These are phyloP conservation scores for Watsonalla binaria DNA, from an alignment of 2,888 invertebrate genomes.

Conservation along the genomic window DNA sequence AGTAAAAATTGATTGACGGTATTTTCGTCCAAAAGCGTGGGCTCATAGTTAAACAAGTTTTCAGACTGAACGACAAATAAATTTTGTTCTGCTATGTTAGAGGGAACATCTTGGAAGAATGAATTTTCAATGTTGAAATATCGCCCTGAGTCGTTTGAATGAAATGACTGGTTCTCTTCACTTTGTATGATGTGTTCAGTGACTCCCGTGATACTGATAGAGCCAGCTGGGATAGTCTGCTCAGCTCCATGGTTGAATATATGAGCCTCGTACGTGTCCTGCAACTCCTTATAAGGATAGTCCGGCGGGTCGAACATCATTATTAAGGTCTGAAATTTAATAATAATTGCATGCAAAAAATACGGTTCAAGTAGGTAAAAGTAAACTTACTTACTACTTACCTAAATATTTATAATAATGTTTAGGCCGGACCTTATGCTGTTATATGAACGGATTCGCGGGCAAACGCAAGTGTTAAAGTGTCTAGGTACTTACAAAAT, in stretches of 20 bases:
- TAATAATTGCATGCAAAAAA: slow-evolving; percentile 1
- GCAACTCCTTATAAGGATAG: slow-evolving; percentile 62
- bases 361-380: background rate
- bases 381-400: too few relatives aligned
- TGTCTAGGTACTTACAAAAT: too few relatives aligned
- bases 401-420: too few relatives aligned
- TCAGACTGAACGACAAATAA: slow-evolving; percentile 50
- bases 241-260: slow-evolving; percentile 41
- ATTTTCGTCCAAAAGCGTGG: slow-evolving; percentile 62
- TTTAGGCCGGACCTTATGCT: too few relatives aligned
- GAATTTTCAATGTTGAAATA: slow-evolving; percentile 47
- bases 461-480: too few relatives aligned
- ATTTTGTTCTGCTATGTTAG: slow-evolving; percentile 23
- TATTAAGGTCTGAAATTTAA: slow-evolving; percentile 23
- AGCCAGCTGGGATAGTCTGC: slow-evolving; percentile 10
- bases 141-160: slow-evolving; percentile 51
- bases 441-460: too few relatives aligned
- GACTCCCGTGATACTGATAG: slow-evolving; percentile 14
- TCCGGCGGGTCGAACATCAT: slow-evolving; percentile 75
- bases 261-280: slow-evolving; percentile 54
- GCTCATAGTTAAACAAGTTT: slow-evolving; percentile 53
- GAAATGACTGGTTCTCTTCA: slow-evolving; percentile 46
- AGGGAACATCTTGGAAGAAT: slow-evolving; percentile 24
- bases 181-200: slow-evolving; percentile 37
- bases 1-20: slow-evolving; percentile 67